Base-by-base conservation (phyloP, 2,888 invertebrate genomes). In the Xestia rhomboidea region DNA sequence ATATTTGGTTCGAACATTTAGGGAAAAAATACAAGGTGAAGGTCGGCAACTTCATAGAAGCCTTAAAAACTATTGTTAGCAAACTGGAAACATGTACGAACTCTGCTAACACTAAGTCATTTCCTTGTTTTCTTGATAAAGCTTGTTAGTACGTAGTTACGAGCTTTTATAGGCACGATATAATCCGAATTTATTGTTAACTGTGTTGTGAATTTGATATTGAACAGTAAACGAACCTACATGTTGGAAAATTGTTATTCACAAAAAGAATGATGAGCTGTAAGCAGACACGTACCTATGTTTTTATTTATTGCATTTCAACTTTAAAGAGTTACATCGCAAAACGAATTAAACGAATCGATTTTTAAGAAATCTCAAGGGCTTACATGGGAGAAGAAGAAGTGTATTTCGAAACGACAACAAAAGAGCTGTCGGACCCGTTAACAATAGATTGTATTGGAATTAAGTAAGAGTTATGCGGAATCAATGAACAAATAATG, bases 41-140 rank as follows among this genome's bases (percentile, higher is more conserved):
- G 69, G 69, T 68, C 74, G 62, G 38, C 38, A 49, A 74, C 44
- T 74, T 44, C 8, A 24, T 73, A 68, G 78, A 84, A 67, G 73
- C 73, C 71, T 72, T 79, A 83, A 81, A 77, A 87, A 80, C 69
- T 68, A 83, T 76, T 46, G 69, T 68, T 60, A 81, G 82, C 66
- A 38, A 76, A 73, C 44, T 51, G 38, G 46, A 73, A 77, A 69
- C 49, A 57, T 62, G 62, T 41, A 74, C 76, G 0, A 80, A 77
- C 68, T 82, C 64, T 18, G 34, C 30, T 77, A 84, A 84, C 82
- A 85, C n/a, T n/a, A 70, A 51, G 46, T 54, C 41, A 83, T 85
- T 76, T 83, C 76, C 82, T 77, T 79, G 77, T 84, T 83, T 77
- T 84, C 76, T 76, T 81, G 77, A 80, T 79, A 81, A 77, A 80